These are phyloP conservation scores for Torymus auratus DNA, from an alignment of 2,888 invertebrate genomes.

Conservation along the genomic window DNA sequence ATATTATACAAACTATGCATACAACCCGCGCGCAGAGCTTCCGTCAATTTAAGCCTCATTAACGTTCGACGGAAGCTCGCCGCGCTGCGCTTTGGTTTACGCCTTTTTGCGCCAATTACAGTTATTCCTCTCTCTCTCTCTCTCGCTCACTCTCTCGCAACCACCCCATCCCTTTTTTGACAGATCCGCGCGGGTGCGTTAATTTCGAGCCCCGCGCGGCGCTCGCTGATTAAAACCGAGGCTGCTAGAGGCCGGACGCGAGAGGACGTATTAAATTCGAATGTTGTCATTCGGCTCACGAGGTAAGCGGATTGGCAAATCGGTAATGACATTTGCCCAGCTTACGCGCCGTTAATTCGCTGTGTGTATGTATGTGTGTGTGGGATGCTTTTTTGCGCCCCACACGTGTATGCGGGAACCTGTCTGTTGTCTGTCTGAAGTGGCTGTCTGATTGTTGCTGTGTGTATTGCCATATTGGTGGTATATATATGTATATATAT, in stretches of 20 bases:
- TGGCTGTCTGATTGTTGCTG: no score
- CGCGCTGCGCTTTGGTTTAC: neutral
- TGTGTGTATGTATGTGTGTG: neutral
- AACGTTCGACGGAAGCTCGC: slow-evolving; percentile 7
- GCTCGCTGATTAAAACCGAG: slow-evolving; percentile 26
- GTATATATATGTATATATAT: no score
- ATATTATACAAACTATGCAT: neutral
- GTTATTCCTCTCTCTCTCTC: neutral
- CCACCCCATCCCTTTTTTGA: slow-evolving; percentile 3
- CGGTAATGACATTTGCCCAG: slow-evolving; percentile 21
- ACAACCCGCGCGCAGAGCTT: neutral
- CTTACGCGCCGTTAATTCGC: slow-evolving; percentile 22
- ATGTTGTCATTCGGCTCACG: slow-evolving; percentile 16
- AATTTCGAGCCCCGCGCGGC: slow-evolving; percentile 10
- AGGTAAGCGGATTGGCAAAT: slow-evolving; percentile 26
- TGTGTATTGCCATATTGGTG: no score
- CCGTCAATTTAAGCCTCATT: slow-evolving; percentile 45
- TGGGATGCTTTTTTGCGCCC: no score
- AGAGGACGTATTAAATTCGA: slow-evolving; percentile 12
- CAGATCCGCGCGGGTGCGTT: neutral
- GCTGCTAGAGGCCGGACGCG: neutral
- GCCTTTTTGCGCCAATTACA: slow-evolving; percentile 40
- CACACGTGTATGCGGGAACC: no score
- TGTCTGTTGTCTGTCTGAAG: no score
- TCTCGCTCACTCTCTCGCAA: neutral